Evolutionary conservation across 1,140 invertebrate species (phyloP).

Genomic region (Apis florea): DNA sequence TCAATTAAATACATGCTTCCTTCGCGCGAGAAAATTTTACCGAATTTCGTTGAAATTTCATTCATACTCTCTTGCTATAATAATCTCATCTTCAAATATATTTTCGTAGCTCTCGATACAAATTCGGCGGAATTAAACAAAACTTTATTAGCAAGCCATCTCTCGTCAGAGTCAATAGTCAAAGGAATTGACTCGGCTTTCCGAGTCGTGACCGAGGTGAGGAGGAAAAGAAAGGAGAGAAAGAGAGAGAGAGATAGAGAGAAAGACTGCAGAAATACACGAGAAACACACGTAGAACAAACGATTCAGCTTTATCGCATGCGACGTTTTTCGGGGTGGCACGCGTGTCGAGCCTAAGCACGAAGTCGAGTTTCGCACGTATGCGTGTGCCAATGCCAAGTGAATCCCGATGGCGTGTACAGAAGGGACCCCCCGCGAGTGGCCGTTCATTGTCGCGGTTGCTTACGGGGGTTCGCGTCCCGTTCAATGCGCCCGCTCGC

Average conservation of each 20-base stretch:
- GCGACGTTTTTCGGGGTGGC: constrained; percentile 53
- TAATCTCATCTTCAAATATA: too few relatives aligned
- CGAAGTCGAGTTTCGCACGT: constrained; percentile 50
- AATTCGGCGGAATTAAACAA: too few relatives aligned
- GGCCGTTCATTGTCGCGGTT: constrained; percentile 64
- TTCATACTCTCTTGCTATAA: too few relatives aligned
- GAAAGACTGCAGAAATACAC: neutral
- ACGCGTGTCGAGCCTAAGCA: constrained; percentile 24
- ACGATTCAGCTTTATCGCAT: constrained; percentile 27
- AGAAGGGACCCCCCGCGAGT: constrained; percentile 59
- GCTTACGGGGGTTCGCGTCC: constrained; percentile 57
- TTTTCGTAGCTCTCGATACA: too few relatives aligned
- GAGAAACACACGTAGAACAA: neutral
- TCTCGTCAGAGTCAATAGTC: neutral
- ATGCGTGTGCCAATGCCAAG: constrained; percentile 48
- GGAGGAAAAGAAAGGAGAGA: neutral
- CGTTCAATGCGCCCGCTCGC: constrained; percentile 39
- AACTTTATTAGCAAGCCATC: too few relatives aligned
- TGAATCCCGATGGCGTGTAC: constrained; percentile 47
- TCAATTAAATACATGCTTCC: too few relatives aligned
- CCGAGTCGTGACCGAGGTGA: neutral
- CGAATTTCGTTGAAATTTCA: too few relatives aligned
- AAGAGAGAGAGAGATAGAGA: neutral
- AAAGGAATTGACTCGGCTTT: neutral
- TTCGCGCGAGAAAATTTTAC: too few relatives aligned